A percentile compares a stretch with the other conserved stretches of the same genome.
Evolutionary conservation across 2,113 vertebrate species (phyloP).

Genomic region (Oryzias melastigma): DNA sequence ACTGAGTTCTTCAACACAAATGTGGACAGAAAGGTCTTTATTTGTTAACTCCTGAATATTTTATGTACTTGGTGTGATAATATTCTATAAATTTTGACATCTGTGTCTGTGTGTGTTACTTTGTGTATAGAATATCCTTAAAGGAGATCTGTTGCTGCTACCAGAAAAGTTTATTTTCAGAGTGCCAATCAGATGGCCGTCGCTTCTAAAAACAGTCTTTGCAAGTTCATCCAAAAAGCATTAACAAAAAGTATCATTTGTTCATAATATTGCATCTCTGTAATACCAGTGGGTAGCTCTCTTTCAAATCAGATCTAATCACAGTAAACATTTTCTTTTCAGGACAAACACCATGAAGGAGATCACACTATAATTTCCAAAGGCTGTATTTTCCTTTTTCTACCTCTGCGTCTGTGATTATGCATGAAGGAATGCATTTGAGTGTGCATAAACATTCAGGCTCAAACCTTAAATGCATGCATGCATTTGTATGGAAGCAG

Average conservation of each 20-base stretch:
- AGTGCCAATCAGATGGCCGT: slow-evolving; percentile 29
- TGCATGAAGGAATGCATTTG: slow-evolving; percentile 18
- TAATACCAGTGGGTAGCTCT: slow-evolving; percentile 17
- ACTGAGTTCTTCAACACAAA: too few relatives aligned
- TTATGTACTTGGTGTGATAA: too few relatives aligned
- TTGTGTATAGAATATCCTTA: too few relatives aligned
- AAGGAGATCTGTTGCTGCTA: too few relatives aligned
- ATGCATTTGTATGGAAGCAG: background rate
- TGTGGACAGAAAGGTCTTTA: too few relatives aligned
- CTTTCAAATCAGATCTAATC: slow-evolving; percentile 26
- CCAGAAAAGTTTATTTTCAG: slow-evolving; percentile 29
- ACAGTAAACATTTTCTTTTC: slow-evolving; percentile 20
- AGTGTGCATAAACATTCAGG: slow-evolving; percentile 13
- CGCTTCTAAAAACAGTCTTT: slow-evolving; percentile 28
- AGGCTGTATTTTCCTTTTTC: slow-evolving; percentile 31
- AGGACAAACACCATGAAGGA: slow-evolving; percentile 25
- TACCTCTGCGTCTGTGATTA: slow-evolving; percentile 28
- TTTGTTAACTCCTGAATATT: too few relatives aligned
- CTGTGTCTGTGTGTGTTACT: too few relatives aligned
- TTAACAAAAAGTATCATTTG: slow-evolving; percentile 13
- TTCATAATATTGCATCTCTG: slow-evolving; percentile 16
- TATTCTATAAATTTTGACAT: too few relatives aligned
- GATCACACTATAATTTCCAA: slow-evolving; percentile 37
- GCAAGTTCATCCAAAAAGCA: slow-evolving; percentile 4
- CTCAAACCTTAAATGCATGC: slow-evolving; percentile 2